These are phyloP conservation scores for Brachionus angularis DNA, from an alignment of 1,140 invertebrate species.

Conservation along the genomic window DNA sequence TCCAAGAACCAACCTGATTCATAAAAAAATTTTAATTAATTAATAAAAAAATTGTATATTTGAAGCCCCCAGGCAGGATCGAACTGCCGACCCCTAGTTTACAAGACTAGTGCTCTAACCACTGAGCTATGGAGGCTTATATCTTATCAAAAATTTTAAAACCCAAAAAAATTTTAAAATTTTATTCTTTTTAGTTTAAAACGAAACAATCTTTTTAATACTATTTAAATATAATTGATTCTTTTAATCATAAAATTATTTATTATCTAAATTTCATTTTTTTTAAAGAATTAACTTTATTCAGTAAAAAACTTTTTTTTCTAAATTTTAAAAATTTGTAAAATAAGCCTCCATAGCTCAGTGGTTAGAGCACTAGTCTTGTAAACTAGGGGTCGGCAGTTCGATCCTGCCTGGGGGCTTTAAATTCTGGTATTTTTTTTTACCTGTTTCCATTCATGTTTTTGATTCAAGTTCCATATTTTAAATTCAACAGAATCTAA, in stretches of 20 bases:
- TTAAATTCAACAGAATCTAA: slow-evolving; percentile 77
- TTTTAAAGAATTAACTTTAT: no score
- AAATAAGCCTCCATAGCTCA: slow-evolving; percentile 49
- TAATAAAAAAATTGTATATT: not conserved
- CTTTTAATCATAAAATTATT: no score
- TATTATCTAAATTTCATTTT: no score
- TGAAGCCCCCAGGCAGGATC: slow-evolving; percentile 23
- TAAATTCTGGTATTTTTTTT: slow-evolving; percentile 45
- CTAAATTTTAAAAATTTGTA: slow-evolving; percentile 50
- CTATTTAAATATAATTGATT: no score
- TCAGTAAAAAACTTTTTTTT: no score
- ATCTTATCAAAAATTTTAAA: slow-evolving; percentile 47
- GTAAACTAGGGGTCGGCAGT: slow-evolving; percentile 47
- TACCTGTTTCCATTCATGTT: slow-evolving; percentile 83
- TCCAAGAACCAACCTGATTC: slow-evolving; percentile 76
- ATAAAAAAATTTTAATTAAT: not conserved
- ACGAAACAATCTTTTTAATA: no score
- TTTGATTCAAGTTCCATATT: slow-evolving; percentile 78
- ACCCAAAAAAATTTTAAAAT: no score
- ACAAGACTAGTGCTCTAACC: slow-evolving; percentile 25
- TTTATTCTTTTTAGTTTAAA: no score
- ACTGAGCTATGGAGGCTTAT: slow-evolving; percentile 45
- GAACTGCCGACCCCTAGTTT: slow-evolving; percentile 22
- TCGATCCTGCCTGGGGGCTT: slow-evolving; percentile 47
- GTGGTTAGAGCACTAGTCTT: slow-evolving; percentile 46